Conservation (phyloP, 2,888 invertebrate genomes). For the Schrankia costaestrigalis region DNA sequence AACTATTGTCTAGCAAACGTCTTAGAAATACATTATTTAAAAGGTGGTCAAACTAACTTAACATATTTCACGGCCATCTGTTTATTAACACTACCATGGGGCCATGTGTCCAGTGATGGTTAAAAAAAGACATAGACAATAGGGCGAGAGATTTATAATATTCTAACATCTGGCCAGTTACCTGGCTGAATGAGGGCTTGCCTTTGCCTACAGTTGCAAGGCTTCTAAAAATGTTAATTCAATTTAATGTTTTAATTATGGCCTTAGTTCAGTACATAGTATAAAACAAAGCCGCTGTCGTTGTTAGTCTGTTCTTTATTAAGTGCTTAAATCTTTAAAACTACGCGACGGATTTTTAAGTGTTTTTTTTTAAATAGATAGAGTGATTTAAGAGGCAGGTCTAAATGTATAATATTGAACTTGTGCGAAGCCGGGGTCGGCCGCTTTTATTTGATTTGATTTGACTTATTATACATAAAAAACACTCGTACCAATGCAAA, state of each 20-base stretch:
- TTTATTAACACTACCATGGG: constrained; percentile 40
- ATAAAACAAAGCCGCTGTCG: too few species aligned
- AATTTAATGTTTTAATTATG: constrained; percentile 14
- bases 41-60: constrained; percentile 28
- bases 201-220: constrained; percentile 18
- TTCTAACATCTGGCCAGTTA: constrained; percentile 63
- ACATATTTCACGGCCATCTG: constrained; percentile 40
- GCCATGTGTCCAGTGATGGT: constrained; percentile 67
- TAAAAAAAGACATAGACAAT: constrained; percentile 68
- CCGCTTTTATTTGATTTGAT: too few species aligned
- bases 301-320: too few species aligned
- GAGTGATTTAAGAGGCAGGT: too few species aligned
- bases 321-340: too few species aligned
- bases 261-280: background rate
- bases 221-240: constrained; percentile 24
- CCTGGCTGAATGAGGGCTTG: constrained; percentile 43
- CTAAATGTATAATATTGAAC: too few species aligned
- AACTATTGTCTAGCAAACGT: constrained; percentile 2
- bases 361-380: too few species aligned
- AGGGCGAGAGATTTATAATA: constrained; percentile 60
- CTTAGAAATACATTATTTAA: constrained; percentile 8
- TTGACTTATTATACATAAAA: too few species aligned
- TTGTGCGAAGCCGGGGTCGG: too few species aligned
- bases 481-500: too few species aligned
- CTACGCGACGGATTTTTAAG: too few species aligned